Base-by-base conservation (phyloP, 2,888 invertebrate species). In the Dasypolia templi region DNA sequence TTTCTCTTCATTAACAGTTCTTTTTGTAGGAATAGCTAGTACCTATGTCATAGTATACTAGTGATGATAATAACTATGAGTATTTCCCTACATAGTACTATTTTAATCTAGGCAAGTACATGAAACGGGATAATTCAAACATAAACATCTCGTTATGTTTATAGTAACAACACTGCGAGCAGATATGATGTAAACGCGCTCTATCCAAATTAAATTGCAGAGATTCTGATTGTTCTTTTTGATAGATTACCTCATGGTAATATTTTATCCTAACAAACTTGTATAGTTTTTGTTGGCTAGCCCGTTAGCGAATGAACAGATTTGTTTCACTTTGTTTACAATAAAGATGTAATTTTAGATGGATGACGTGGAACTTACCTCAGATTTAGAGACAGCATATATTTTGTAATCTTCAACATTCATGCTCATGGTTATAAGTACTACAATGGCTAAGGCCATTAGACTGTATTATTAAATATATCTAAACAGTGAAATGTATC, bases 401-500 rank as follows among this genome's bases (percentile, higher is more conserved):
- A 29, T n/a, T 32, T 32, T 7, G 7, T 51, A 42, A 19, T 35
- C 35, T 26, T 6, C 2, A 44, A 26, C 22, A 14, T n/a, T 44
- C n/a, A 11, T 69, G 14, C n/a, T n/a, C 17, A 32, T n/a, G 9
- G 17, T 22, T 32, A 14, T 62, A 22, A 26, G 14, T 22, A n/a
- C 39, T 76, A 51, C 19, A 69, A 39, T n/a, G 39, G 19, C 29
- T 64, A 58, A 49, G n/a, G n/a, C n/a, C n/a, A 74, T 64, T 71
- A 66, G 7, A 55, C 17, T 32, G 35, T n/a, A 51, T 72, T 35
- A 68, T 65, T 51, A 26, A 64, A 39, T n/a, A 11, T 51, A 72
- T 61, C 63, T 29, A 67, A 56, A 65, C 51, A 59, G 49, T 72
- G 61, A 66, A 71, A 75, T 74, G 79, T 82, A 81, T 79, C 78